Evolutionary conservation across 1,140 invertebrate genomes (phyloP).

Genomic region (Parasteatoda tepidariorum): DNA sequence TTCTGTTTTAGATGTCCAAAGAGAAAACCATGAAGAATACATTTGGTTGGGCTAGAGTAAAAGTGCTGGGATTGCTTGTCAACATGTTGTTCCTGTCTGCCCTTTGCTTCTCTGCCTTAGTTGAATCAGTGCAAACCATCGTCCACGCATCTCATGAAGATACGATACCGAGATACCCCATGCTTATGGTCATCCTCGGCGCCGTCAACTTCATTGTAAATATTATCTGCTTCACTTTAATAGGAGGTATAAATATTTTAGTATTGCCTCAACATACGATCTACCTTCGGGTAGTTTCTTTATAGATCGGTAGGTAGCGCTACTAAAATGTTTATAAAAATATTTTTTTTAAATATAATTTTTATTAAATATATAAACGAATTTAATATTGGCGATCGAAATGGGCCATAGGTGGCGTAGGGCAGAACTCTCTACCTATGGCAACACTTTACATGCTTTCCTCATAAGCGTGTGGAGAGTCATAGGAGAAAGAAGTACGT

Average conservation of each 20-base stretch:
- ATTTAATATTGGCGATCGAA: too few relatives aligned
- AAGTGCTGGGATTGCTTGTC: constrained; percentile 83
- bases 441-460: too few relatives aligned
- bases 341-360: too few relatives aligned
- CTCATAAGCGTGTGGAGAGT: too few relatives aligned
- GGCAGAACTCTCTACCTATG: too few relatives aligned
- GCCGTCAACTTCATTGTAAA: constrained; percentile 77
- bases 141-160: constrained; percentile 72
- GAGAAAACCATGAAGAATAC: constrained; percentile 86
- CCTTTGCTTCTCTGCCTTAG: constrained; percentile 82
- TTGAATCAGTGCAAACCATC: constrained; percentile 82
- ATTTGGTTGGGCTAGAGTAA: constrained; percentile 91
- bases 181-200: constrained; percentile 77
- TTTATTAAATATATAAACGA: too few relatives aligned
- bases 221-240: constrained; percentile 78
- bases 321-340: too few relatives aligned
- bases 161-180: constrained; percentile 83
- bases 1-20: constrained; percentile 83
- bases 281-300: background rate
- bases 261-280: background rate
- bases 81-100: constrained; percentile 86
- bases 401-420: too few relatives aligned
- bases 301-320: too few relatives aligned
- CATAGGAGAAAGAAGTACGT: too few relatives aligned
- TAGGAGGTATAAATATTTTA: too few relatives aligned